These are phyloP conservation scores for Philotrypesis tridentata DNA, from an alignment of 1,140 invertebrate species.

Conservation along the genomic window DNA sequence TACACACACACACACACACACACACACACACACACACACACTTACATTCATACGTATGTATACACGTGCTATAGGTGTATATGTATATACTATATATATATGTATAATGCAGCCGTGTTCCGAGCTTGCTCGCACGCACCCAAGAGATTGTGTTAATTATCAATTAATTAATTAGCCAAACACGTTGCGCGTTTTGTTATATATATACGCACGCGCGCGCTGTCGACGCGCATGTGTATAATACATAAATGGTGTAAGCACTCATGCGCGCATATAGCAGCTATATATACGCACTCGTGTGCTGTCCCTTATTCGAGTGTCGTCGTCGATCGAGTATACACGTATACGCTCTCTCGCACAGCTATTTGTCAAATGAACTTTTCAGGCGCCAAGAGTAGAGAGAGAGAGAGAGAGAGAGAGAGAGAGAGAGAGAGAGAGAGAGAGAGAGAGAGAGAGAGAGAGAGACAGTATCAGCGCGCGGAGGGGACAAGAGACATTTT, in stretches of 20 bases:
- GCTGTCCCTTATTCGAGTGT: not conserved
- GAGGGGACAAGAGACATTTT: slow-evolving; percentile 57
- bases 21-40: too few species aligned
- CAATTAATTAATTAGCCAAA: slow-evolving; percentile 65
- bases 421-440: not conserved
- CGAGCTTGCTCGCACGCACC: slow-evolving; percentile 24
- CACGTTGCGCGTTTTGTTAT: slow-evolving; percentile 4
- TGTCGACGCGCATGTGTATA: too few species aligned
- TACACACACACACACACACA: too few species aligned
- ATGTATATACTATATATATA: too few species aligned
- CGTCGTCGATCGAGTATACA: not conserved
- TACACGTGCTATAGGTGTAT: too few species aligned
- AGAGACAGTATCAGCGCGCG: slow-evolving; percentile 24
- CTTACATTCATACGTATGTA: too few species aligned
- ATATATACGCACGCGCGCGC: not conserved
- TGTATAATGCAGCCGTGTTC: too few species aligned
- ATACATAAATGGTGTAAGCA: too few species aligned
- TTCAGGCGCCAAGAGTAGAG: not conserved
- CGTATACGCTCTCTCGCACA: not conserved
- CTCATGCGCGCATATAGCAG: too few species aligned
- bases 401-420: not conserved
- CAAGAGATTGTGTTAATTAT: slow-evolving; percentile 60
- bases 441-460: not conserved
- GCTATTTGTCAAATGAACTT: not conserved
- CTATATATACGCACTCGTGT: not conserved